Evolutionary conservation across 2,113 vertebrate species (phyloP), one percentile per base, ranked within the genome.

Genomic region (Anseranas semipalmata): DNA sequence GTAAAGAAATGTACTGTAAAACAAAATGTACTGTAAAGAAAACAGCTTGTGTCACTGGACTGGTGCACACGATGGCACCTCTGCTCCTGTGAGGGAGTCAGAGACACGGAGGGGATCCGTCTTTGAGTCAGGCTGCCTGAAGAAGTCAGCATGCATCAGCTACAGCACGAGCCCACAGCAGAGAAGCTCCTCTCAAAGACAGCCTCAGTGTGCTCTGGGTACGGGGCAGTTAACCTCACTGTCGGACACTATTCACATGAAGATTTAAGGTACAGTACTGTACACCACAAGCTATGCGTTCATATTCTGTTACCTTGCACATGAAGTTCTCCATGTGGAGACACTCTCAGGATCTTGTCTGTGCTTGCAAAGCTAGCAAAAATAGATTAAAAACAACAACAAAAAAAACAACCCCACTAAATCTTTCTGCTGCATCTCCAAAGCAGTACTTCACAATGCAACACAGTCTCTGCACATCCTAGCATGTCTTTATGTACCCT

Each of bases 61-160:
- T 30, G 55, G 45, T 7, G 3, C 2, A 5, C 28, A 19, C 45
- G 82, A 65, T 3, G 2, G 58, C 58, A 66, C 17, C 37, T 22
- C 67, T 0, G 1, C 55, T 63, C 55, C 60, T 28, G 55, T 50
- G 62, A n/a, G 43, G 62, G 75, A 37, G 20, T 30, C 41, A 28
- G 58, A 35, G 35, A 37, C 58, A 19, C 1, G 0, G 4, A 4
- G 24, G 32, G 56, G 15, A 45, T 5, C 45, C 7, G 32, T n/a
- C 32, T 35, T 12, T 14, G 46, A 79, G 12, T 50, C 79, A 85
- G 62, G 22, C 60, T 48, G 58, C 28, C 20, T 24, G 46, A 55
- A 71, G 52, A 39, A 70, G 28, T 9, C 27, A 33, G 53, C 1
- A 3, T 5, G 6, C 4, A 33, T 11, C 45, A 56, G 53, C 70